These are phyloP conservation scores for Lasioglossum lativentre DNA, from an alignment of 2,888 invertebrate genomes.

Conservation along the genomic window DNA sequence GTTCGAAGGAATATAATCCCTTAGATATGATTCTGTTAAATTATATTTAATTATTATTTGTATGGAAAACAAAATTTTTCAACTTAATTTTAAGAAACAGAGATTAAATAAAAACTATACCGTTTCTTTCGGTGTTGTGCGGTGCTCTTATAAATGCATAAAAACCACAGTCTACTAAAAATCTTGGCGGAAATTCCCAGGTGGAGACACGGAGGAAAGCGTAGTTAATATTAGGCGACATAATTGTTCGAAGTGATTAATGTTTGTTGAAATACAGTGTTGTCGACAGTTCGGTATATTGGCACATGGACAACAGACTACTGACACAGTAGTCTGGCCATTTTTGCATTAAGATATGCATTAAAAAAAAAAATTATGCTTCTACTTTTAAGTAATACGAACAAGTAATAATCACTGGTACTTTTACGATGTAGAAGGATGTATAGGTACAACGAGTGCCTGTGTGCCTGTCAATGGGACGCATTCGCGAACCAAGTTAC, in stretches of 20 bases:
- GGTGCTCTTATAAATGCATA: neutral
- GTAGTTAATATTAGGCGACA: neutral
- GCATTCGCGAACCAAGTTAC: constrained; percentile 10
- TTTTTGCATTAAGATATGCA: neutral
- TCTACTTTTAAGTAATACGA: neutral
- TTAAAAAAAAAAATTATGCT: neutral
- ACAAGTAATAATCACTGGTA: neutral
- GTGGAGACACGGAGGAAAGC: no score
- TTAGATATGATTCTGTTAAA: no score
- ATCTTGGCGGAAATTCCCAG: no score
- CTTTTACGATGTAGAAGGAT: neutral
- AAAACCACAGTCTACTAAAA: neutral
- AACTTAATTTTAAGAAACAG: no score
- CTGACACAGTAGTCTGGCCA: neutral
- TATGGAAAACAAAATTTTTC: neutral
- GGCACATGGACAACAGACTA: neutral
- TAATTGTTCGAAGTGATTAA: neutral
- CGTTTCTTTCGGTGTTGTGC: no score
- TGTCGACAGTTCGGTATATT: neutral
- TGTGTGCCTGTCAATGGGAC: constrained; percentile 5
- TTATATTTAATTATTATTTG: neutral
- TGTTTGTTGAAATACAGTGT: neutral
- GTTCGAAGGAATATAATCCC: no score
- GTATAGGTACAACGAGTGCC: neutral
- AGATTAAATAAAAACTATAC: no score